Evolutionary conservation across 1,140 invertebrate species (phyloP), one percentile per base, ranked within the genome.

Genomic region (Oryzaephilus surinamensis): DNA sequence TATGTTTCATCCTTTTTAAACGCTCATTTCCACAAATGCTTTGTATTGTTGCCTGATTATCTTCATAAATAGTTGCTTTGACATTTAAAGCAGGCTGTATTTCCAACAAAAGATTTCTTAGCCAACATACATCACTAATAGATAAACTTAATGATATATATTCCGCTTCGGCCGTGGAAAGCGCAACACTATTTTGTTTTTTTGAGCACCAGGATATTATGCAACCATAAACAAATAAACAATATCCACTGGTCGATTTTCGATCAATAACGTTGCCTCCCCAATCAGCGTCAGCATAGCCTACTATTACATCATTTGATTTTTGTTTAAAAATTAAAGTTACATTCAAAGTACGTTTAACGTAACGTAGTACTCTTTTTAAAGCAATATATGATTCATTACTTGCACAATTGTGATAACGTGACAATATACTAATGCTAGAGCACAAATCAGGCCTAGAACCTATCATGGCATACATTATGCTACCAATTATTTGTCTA

Each of bases 81-180:
- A 20, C 8, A 20, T 20, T 20, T 20, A 8, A 15, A 6, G 29
- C 12, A 8, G 6, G 3, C 3, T 29, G 17, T 24, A 54, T 46
- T 37, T 62, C 54, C 10, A 31, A 6, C n/a, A 58, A 40, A n/a
- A 65, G 17, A 35, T 58, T 49, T 15, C 38, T 41, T 6, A 65
- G 31, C 62, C 62, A 65, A 17, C 50, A 28, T 2, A 45, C 51
- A 16, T 53, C 48, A 24, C 50, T 43, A 10, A 26, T 11, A 11
- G 48, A 40, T 1, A 38, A 31, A 27, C 47, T 54, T 16, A 50
- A 17, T 2, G 57, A 37, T 1, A 58, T 29, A 40, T 48, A 54
- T 41, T 63, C 57, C 1, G 57, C 43, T 42, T 62, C 55, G 7
- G 52, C 52, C n/a, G 43, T 55, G n/a, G 55, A 62, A 2, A 58